phyloP scores from a whole-genome alignment of 1,140 invertebrate species.

The Drosophila funebris region DNA sequence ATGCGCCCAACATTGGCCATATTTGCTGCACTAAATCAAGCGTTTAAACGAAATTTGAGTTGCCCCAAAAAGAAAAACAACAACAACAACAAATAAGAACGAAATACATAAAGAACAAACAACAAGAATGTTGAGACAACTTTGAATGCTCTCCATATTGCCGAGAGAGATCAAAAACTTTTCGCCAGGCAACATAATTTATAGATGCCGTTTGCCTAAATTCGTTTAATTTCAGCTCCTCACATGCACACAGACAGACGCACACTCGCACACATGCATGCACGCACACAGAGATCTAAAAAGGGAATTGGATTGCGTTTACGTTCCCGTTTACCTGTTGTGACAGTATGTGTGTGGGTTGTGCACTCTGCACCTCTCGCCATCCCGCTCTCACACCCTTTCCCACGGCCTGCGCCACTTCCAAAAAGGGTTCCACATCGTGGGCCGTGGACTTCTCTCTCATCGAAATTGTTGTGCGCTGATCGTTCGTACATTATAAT shows the following conservation, averaged over 20 bases:
- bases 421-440: background rate
- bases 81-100: constrained; percentile 24
- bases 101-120: constrained; percentile 13
- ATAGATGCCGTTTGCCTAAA: constrained; percentile 82
- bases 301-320: constrained; percentile 24
- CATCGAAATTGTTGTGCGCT: constrained; percentile 44
- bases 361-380: background rate
- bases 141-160: constrained; percentile 47
- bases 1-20: constrained; percentile 70
- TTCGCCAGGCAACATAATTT: constrained; percentile 67
- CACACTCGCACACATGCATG: background rate
- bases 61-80: constrained; percentile 41
- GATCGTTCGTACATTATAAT: constrained; percentile 80
- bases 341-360: constrained; percentile 34
- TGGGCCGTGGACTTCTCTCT: constrained; percentile 32
- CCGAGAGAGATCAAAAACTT: constrained; percentile 47
- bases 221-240: constrained; percentile 74
- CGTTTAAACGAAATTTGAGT: constrained; percentile 80
- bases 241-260: constrained; percentile 35
- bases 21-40: constrained; percentile 79
- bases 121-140: constrained; percentile 6
- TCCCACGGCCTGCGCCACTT: background rate
- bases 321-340: constrained; percentile 38
- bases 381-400: background rate
- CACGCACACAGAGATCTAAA: background rate